Conservation (phyloP, 23 tunicate genomes). For the Halocynthia roretzi region DNA sequence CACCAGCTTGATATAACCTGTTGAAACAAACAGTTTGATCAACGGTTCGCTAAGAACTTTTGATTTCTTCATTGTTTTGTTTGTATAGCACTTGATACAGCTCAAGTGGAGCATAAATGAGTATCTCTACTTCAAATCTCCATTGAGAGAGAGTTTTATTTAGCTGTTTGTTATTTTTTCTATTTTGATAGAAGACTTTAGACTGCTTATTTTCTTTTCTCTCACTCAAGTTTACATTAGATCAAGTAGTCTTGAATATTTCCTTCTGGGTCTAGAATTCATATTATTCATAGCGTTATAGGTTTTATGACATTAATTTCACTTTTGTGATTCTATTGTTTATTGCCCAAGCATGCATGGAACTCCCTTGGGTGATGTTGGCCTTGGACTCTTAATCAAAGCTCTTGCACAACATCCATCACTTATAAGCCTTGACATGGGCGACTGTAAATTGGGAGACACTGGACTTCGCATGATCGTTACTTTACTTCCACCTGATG, state of each 20-base stretch:
- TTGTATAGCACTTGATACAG: slow-evolving; percentile 7
- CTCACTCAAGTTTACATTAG: too few relatives aligned
- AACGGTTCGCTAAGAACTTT: background rate
- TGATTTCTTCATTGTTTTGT: background rate
- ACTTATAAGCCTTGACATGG: slow-evolving; percentile 32
- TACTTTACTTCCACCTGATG: slow-evolving; percentile 61
- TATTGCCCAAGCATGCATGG: slow-evolving; percentile 38
- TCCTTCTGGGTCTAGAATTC: too few relatives aligned
- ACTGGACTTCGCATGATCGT: slow-evolving; percentile 7
- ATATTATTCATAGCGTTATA: too few relatives aligned
- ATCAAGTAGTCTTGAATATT: too few relatives aligned
- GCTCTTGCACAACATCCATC: slow-evolving; percentile 44
- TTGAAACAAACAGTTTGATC: too few relatives aligned
- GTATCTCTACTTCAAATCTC: too few relatives aligned
- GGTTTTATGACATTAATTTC: background rate
- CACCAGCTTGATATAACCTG: too few relatives aligned
- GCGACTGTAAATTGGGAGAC: slow-evolving; percentile 41
- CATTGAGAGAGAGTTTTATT: too few relatives aligned
- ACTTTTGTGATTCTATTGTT: background rate
- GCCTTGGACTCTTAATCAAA: slow-evolving; percentile 24
- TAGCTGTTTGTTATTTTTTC: too few relatives aligned
- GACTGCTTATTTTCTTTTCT: too few relatives aligned
- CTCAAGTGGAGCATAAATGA: too few relatives aligned
- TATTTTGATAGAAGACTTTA: too few relatives aligned
- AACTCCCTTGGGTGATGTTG: slow-evolving; percentile 34